Percentiles rank a stretch among this genome's conserved stretches.
phyloP scores from a whole-genome alignment of 2,888 invertebrate genomes.

The Blastobasis lacticolella region DNA sequence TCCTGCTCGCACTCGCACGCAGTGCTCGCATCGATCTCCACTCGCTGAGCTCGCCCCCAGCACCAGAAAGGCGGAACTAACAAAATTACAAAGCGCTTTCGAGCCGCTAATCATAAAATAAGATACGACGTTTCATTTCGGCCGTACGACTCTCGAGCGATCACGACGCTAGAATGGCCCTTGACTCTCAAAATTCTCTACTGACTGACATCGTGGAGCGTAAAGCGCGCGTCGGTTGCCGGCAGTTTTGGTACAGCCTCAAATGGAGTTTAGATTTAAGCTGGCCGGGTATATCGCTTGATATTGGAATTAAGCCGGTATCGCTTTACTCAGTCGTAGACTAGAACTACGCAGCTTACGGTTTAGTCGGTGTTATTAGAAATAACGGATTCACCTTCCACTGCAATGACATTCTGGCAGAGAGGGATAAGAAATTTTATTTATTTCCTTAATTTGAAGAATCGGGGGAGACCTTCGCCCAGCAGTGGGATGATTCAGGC shows the following conservation, averaged over 20 bases:
- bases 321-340: too few relatives aligned
- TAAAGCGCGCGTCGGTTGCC: constrained; percentile 49
- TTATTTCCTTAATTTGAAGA: too few relatives aligned
- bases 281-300: constrained; percentile 19
- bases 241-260: constrained; percentile 46
- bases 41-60: constrained; percentile 71
- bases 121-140: constrained; percentile 75
- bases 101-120: constrained; percentile 75
- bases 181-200: constrained; percentile 72
- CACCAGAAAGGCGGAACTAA: constrained; percentile 76
- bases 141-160: constrained; percentile 71
- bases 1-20: constrained; percentile 62
- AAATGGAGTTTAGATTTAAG: constrained; percentile 46
- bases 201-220: constrained; percentile 54
- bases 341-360: too few relatives aligned
- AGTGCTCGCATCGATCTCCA: constrained; percentile 71
- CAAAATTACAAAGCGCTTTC: constrained; percentile 75
- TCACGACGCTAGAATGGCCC: constrained; percentile 71
- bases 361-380: too few relatives aligned
- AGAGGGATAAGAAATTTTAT: too few relatives aligned
- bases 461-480: too few relatives aligned
- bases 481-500: too few relatives aligned
- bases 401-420: too few relatives aligned
- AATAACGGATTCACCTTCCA: too few relatives aligned
- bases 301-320: constrained; percentile 8